Evolutionary conservation across 2,797 vertebrate species (phyloP).

Genomic region (Furcifer pardalis): DNA sequence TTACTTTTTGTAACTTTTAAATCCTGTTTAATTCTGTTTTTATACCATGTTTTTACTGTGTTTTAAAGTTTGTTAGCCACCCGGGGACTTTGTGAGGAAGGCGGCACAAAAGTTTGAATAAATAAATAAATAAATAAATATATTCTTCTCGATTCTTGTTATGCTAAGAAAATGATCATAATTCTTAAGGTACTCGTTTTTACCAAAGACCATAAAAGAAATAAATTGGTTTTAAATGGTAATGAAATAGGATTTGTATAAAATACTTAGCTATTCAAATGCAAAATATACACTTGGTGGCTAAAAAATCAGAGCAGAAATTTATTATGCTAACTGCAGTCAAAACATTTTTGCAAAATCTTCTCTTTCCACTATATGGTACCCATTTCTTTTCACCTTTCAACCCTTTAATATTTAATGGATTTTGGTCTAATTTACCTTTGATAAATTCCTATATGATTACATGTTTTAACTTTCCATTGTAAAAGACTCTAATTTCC

Average conservation of each 20-base stretch:
- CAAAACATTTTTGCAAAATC: background rate
- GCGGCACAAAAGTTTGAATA: no score
- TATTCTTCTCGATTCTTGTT: background rate
- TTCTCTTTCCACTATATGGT: background rate
- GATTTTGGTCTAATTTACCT: background rate
- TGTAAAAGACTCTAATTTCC: no score
- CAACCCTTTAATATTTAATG: background rate
- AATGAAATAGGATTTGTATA: slow-evolving; percentile 1
- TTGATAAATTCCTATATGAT: background rate
- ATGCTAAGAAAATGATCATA: background rate
- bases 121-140: no score
- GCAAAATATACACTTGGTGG: background rate
- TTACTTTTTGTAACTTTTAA: no score
- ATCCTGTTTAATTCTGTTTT: no score
- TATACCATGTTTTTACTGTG: no score
- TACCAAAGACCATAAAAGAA: background rate
- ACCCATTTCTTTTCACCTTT: background rate
- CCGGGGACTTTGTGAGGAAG: no score
- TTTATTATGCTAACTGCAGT: background rate
- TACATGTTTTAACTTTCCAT: no score
- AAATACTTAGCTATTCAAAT: background rate
- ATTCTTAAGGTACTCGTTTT: background rate
- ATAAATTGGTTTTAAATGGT: slow-evolving; percentile 7
- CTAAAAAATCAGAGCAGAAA: background rate
- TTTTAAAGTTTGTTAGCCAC: no score